Conservation (phyloP, 1,140 invertebrate genomes). For the Nasonia vitripennis region DNA sequence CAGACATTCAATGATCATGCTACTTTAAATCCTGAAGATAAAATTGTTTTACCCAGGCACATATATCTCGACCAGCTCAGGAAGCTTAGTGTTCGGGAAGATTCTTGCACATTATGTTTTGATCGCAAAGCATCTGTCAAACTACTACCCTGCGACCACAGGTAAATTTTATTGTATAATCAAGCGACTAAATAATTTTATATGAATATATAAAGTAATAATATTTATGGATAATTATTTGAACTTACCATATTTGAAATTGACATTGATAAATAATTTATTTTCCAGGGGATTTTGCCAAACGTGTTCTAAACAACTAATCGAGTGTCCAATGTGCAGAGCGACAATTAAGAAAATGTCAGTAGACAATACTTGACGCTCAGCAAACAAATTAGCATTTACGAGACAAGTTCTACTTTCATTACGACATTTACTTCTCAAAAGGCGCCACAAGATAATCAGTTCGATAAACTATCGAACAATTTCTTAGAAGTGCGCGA, state of each 20-base stretch:
- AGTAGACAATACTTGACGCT: constrained; percentile 70
- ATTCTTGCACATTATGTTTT: constrained; percentile 92
- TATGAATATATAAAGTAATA: background rate
- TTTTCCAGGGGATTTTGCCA: constrained; percentile 88
- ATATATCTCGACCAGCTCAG: constrained; percentile 84
- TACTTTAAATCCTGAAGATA: constrained; percentile 81
- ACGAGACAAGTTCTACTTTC: constrained; percentile 19
- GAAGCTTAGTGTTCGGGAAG: constrained; percentile 86
- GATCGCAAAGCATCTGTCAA: constrained; percentile 85
- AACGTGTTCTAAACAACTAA: constrained; percentile 85
- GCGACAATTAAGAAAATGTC: constrained; percentile 74
- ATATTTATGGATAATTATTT: no score
- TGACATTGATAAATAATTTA: constrained; percentile 45
- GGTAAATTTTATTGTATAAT: constrained; percentile 78
- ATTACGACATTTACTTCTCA: constrained; percentile 23
- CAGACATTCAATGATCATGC: constrained; percentile 88
- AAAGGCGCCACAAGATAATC: constrained; percentile 37
- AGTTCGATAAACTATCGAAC: constrained; percentile 17
- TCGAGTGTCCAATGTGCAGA: constrained; percentile 92
- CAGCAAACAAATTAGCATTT: constrained; percentile 49
- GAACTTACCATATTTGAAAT: background rate
- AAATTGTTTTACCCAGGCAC: constrained; percentile 82
- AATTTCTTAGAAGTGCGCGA: constrained; percentile 27
- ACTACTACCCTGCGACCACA: constrained; percentile 88
- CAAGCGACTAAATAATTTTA: background rate